These are phyloP conservation scores for Eubasilissa splendida DNA, from an alignment of 2,888 invertebrate species.

Conservation along the genomic window DNA sequence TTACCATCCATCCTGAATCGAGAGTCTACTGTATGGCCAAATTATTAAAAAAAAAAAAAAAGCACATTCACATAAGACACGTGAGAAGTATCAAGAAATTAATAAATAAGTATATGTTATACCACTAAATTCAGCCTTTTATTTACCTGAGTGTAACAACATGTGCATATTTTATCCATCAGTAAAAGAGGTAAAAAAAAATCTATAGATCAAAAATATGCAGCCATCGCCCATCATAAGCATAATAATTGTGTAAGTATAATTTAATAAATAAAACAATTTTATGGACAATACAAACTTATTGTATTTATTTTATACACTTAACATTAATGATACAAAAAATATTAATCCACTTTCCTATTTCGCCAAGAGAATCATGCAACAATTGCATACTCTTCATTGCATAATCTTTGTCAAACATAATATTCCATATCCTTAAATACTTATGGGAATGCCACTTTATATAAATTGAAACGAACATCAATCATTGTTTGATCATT, in stretches of 20 bases:
- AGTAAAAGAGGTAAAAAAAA: neutral
- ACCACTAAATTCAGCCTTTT: no score
- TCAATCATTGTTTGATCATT: neutral
- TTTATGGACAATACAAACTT: conserved; percentile 10
- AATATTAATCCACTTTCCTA: conserved; percentile 13
- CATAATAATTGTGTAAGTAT: neutral
- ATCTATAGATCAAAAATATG: neutral
- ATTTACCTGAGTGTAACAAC: no score
- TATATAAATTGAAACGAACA: neutral
- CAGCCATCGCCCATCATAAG: no score
- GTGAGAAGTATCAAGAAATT: no score
- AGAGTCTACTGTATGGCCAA: no score
- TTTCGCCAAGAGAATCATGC: neutral
- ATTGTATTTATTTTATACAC: conserved; percentile 14
- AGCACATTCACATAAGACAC: no score
- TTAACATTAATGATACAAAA: neutral
- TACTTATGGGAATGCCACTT: conserved; percentile 7
- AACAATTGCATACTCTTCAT: neutral
- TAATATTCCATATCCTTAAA: neutral
- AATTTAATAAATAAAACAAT: neutral
- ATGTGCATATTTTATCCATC: no score
- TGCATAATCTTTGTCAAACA: neutral
- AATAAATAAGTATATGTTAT: no score
- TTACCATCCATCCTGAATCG: no score
- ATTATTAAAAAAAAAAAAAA: no score